Evolutionary conservation across 2,113 vertebrate species (phyloP), one percentile per base, ranked within the genome.

Genomic region (Meles meles): DNA sequence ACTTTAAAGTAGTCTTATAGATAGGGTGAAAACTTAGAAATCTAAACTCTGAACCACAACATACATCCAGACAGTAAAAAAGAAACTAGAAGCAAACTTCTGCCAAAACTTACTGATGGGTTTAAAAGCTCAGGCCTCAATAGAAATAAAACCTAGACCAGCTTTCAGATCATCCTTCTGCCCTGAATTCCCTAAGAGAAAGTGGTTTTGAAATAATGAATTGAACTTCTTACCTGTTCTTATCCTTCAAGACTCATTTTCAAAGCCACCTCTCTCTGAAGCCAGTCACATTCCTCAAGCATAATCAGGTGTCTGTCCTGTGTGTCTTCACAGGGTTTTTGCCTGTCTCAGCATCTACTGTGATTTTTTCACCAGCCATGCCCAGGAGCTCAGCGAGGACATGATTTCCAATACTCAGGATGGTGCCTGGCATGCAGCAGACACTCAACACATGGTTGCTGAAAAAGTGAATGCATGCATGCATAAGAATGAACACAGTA

Each of bases 1-100:
- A 47, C 15, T 0, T 59, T 39, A 63, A 0, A 8, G 39, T 6
- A 6, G 67, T 57, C 44, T 65, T 21, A 42, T 0, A 5, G 17
- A 31, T 9, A 2, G 25, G 13, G 25, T 23, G n/a, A 52, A 65
- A 49, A 44, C n/a, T 0, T 31, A 17, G n/a, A 61, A 37, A 49
- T 79, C 59, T 59, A 42, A 57, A 67, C 31, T 74, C 44, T 18
- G 37, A 94, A 74, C 47, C 76, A 34, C 34, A 37, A 37, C 27
- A 42, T 31, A 47, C 80, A 69, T 72, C 18, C 21, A 79, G 29
- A 31, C 0, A 23, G 18, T 61, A 42, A 49, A 44, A 76, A 63
- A 76, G n/a, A 92, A 94, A 34, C 5, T 44, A 21, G 59, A 77
- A n/a, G 21, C 42, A 39, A 31, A 57, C 21, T 8, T 86, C 34